A percentile compares a stretch with the other conserved stretches of the same genome.
Evolutionary conservation across 2,113 vertebrate species (phyloP).

Genomic region (Pygoscelis antarcticus): DNA sequence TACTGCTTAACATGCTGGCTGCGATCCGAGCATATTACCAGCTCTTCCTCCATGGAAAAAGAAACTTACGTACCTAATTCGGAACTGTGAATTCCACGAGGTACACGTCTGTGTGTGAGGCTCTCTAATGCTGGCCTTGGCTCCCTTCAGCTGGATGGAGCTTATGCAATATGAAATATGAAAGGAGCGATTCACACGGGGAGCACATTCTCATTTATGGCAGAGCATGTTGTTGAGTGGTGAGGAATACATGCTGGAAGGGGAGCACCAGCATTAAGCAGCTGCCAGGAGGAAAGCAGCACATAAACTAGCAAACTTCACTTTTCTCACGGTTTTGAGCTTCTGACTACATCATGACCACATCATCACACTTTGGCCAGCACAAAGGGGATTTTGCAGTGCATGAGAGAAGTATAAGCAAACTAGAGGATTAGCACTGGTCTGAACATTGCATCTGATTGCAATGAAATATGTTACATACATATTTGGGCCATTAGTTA

Average conservation of each 20-base stretch:
- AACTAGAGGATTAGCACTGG: neutral
- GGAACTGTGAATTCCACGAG: neutral
- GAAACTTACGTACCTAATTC: neutral
- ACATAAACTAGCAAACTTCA: neutral
- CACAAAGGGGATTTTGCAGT: neutral
- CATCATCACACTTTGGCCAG: too few species aligned
- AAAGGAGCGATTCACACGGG: fast-evolving
- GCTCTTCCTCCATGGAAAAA: neutral
- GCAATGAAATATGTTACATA: neutral
- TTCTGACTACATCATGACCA: neutral
- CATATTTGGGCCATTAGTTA: neutral
- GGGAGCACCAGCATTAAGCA: neutral
- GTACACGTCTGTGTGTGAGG: fast-evolving
- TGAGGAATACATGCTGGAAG: neutral
- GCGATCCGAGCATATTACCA: fast-evolving
- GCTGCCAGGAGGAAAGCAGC: neutral
- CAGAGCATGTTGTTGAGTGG: neutral
- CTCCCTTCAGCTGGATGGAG: neutral
- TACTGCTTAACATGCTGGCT: neutral
- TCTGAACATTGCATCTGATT: neutral
- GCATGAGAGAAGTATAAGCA: neutral
- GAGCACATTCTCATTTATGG: neutral
- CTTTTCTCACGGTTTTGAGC: neutral
- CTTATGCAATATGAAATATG: fast-evolving
- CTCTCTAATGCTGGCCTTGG: fast-evolving